phyloP scores from a whole-genome alignment of 2,888 invertebrate genomes.

The Macaria liturata region DNA sequence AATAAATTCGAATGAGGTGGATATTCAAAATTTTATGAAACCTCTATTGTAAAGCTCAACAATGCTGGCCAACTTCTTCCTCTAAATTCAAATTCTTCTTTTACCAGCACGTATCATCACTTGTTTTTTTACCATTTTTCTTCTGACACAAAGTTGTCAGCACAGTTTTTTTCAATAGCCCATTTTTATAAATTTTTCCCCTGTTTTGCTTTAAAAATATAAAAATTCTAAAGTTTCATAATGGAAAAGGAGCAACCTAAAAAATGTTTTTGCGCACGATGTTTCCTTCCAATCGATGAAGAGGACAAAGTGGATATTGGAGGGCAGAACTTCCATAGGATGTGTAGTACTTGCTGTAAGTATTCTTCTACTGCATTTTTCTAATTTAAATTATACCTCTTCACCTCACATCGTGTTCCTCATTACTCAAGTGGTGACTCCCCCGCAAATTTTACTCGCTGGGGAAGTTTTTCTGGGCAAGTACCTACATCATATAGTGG shows the following conservation, averaged over 20 bases:
- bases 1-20: too few species aligned
- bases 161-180: constrained; percentile 46
- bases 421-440: too few species aligned
- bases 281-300: constrained; percentile 63
- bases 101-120: constrained; percentile 33
- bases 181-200: constrained; percentile 20
- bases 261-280: constrained; percentile 72
- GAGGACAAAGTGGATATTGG: constrained; percentile 68
- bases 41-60: not conserved
- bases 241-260: constrained; percentile 66
- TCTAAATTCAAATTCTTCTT: constrained; percentile 40
- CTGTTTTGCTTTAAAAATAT: constrained; percentile 11
- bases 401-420: too few species aligned
- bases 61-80: constrained; percentile 29
- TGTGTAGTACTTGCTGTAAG: constrained; percentile 75
- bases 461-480: too few species aligned
- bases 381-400: too few species aligned
- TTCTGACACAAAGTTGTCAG: constrained; percentile 53
- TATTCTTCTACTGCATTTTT: constrained; percentile 21
- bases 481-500: too few species aligned
- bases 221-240: constrained; percentile 46
- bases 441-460: too few species aligned
- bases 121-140: constrained; percentile 50
- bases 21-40: not conserved
- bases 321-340: constrained; percentile 68